These are phyloP conservation scores for Tholera decimalis DNA, from an alignment of 2,888 invertebrate genomes.

Conservation along the genomic window DNA sequence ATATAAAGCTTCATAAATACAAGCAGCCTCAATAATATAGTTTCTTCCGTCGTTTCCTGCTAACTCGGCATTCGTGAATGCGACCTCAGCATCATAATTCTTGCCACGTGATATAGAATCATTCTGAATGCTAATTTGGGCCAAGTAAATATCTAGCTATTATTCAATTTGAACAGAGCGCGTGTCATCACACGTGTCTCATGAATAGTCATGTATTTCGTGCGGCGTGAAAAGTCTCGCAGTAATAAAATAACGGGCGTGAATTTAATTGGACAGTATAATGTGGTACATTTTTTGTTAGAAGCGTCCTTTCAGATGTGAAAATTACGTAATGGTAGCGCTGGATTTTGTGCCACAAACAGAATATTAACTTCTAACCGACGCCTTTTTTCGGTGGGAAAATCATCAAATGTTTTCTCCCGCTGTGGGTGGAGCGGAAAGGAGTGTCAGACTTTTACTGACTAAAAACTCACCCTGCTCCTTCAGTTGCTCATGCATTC, in stretches of 20 bases:
- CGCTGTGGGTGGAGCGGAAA: too few species aligned
- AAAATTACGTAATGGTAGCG: too few species aligned
- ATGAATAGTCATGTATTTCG: slow-evolving; percentile 27
- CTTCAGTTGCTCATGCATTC: too few species aligned
- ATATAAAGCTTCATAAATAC: background rate
- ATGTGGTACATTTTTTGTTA: too few species aligned
- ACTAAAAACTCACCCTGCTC: too few species aligned
- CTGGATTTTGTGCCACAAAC: too few species aligned
- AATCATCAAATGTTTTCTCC: too few species aligned
- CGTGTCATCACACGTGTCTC: slow-evolving; percentile 51
- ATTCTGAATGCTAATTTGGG: slow-evolving; percentile 43
- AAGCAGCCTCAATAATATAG: background rate
- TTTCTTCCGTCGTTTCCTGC: slow-evolving; percentile 1
- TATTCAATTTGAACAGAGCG: slow-evolving; percentile 49
- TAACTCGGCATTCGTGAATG: background rate
- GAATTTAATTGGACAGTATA: slow-evolving; percentile 6
- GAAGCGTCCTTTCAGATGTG: too few species aligned
- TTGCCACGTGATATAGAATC: slow-evolving; percentile 39
- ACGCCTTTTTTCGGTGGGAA: too few species aligned
- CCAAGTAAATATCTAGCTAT: slow-evolving; percentile 47
- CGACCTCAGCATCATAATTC: slow-evolving; percentile 8
- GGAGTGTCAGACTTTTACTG: too few species aligned
- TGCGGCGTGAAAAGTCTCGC: slow-evolving; percentile 26
- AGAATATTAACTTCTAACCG: too few species aligned
- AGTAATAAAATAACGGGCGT: slow-evolving; percentile 1